Evolutionary conservation across 2,888 invertebrate genomes (phyloP).

Genomic region (Temnothorax rugatulus): DNA sequence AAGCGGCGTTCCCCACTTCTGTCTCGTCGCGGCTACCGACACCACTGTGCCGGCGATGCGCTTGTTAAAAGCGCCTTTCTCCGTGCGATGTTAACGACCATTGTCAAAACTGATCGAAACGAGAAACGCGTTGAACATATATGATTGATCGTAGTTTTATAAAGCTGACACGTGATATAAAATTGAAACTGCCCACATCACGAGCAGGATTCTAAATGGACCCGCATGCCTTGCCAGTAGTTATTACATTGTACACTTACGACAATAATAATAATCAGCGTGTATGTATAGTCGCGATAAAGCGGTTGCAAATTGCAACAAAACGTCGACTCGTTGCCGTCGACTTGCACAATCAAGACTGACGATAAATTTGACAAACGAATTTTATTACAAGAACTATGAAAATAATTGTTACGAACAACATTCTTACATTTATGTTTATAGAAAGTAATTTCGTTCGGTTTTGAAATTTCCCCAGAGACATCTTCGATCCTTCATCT

Average conservation of each 20-base stretch:
- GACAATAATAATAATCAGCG: conserved; percentile 54
- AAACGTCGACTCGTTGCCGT: conserved; percentile 51
- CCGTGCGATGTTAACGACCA: conserved; percentile 51
- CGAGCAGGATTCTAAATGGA: conserved; percentile 55
- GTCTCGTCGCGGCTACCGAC: conserved; percentile 65
- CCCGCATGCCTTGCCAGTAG: conserved; percentile 54
- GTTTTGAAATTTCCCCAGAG: conserved; percentile 4
- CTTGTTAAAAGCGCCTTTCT: conserved; percentile 58
- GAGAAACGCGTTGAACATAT: neutral
- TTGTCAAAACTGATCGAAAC: conserved; percentile 56
- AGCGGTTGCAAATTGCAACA: conserved; percentile 65
- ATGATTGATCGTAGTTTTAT: neutral
- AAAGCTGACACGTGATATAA: neutral
- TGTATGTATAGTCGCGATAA: conserved; percentile 59
- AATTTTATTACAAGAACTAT: conserved; percentile 59
- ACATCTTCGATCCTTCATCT: conserved; percentile 41
- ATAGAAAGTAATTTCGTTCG: neutral
- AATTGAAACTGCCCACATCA: conserved; percentile 26
- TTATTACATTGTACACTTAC: conserved; percentile 56
- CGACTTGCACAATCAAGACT: conserved; percentile 59
- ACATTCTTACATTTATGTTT: neutral
- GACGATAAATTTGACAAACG: conserved; percentile 66
- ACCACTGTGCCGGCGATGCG: conserved; percentile 18
- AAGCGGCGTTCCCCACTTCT: conserved; percentile 65
- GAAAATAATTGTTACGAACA: conserved; percentile 60